Base-by-base conservation (phyloP, 2,797 vertebrate genomes). In the Merluccius polli region DNA sequence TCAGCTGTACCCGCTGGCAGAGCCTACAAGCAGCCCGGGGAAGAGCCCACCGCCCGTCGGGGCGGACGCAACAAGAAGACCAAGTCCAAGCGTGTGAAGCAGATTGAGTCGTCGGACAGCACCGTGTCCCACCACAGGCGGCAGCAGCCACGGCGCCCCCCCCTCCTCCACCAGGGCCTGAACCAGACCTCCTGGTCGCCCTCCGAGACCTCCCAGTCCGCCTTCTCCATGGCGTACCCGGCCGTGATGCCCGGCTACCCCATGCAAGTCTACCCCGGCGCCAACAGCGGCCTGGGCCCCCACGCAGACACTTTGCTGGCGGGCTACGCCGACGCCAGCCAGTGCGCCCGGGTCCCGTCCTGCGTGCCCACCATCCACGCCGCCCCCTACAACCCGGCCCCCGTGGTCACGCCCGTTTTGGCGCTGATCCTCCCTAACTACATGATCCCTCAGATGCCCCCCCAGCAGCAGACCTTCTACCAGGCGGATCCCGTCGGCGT, bases 351-450 rank as follows among this genome's bases (percentile, higher is more conserved):
- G 78, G 89, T 82, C 33, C 89, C 91, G 18, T 70, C 67, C 27
- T 93, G 92, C 32, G 75, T 90, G 0, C 81, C 81, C 3, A 0
- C 79, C 5, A 15, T 93, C 70, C 95, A 93, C 44, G 87, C 93
- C 8, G 32, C 82, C 10, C 88, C 95, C 0, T 94, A 93, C 73
- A 29, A 35, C 33, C 33, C 92, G 0, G 30, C 94, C 8, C 93
- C 96, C 11, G 63, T 96, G 81, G 90, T 96, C 78, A 92, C 95
- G 6, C 96, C 97, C 0, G 79, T 98, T 1, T 79, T 99, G 86
- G 95, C 96, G 0, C 80, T 98, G 1, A 90, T 98, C 76, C 83
- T 98, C 27, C 97, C 97, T 18, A 94, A 94, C 84, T 96, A 93
- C 2, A 35, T 96, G 80, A 95, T 93, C 81, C 91, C 94, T 0